Conservation (phyloP, 2,888 invertebrate genomes). For the Phalera bucephala region DNA sequence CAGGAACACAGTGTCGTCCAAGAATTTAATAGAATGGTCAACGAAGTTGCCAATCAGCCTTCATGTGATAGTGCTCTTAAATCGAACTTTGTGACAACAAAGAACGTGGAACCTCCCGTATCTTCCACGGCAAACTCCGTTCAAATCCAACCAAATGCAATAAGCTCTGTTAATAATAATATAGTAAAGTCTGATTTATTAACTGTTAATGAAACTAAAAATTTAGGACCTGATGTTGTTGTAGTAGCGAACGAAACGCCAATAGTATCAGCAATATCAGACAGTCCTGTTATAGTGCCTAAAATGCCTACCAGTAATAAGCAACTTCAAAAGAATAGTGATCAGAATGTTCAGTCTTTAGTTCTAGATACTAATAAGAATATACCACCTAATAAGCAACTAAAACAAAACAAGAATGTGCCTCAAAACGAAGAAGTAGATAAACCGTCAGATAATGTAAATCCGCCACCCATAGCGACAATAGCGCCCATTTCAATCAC, state of each 20-base stretch:
- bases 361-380: slow-evolving; percentile 67
- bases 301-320: slow-evolving; percentile 74
- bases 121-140: slow-evolving; percentile 49
- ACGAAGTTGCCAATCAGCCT: slow-evolving; percentile 68
- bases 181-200: slow-evolving; percentile 73
- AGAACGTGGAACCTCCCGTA: slow-evolving; percentile 52
- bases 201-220: slow-evolving; percentile 69
- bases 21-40: slow-evolving; percentile 76
- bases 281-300: slow-evolving; percentile 86
- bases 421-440: slow-evolving; percentile 57
- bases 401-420: slow-evolving; percentile 59
- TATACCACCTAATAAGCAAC: slow-evolving; percentile 56
- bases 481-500: too few species aligned
- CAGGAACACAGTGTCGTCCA: slow-evolving; percentile 69
- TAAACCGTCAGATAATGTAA: slow-evolving; percentile 38
- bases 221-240: slow-evolving; percentile 63
- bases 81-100: slow-evolving; percentile 48
- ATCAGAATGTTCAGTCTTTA: slow-evolving; percentile 54
- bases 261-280: slow-evolving; percentile 87
- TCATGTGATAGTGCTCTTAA: slow-evolving; percentile 56
- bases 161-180: slow-evolving; percentile 72
- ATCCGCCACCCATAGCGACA: slow-evolving; percentile 17
- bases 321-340: slow-evolving; percentile 66
- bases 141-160: slow-evolving; percentile 67
- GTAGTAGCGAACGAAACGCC: slow-evolving; percentile 79